phyloP scores from a whole-genome alignment of 1,140 invertebrate species.

The Rhyzopertha dominica region DNA sequence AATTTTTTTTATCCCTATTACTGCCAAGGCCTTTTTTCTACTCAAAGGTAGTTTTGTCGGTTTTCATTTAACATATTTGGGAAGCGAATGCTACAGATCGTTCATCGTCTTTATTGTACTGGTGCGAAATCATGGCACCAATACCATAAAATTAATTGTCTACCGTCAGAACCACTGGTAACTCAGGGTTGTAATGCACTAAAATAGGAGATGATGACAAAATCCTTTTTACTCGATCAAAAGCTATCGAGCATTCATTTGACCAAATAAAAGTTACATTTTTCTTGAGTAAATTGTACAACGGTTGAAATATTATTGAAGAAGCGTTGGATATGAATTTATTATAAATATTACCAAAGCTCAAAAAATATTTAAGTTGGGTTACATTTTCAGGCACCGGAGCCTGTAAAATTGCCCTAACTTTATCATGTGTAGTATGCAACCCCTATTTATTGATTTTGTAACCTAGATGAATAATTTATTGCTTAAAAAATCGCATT shows the following conservation, averaged over 20 bases:
- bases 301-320: background rate
- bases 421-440: background rate
- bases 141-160: slow-evolving; percentile 14
- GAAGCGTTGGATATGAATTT: background rate
- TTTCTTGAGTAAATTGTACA: slow-evolving; percentile 19
- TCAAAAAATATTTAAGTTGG: background rate
- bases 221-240: slow-evolving; percentile 28
- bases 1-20: too few species aligned
- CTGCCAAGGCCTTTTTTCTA: too few species aligned
- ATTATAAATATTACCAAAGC: background rate
- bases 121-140: slow-evolving; percentile 14
- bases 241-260: slow-evolving; percentile 19
- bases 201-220: slow-evolving; percentile 26
- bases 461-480: background rate
- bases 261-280: slow-evolving; percentile 19
- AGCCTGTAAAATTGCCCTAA: background rate
- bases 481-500: background rate
- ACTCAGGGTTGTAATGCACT: slow-evolving; percentile 14
- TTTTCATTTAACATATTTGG: too few species aligned
- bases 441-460: background rate
- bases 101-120: slow-evolving; percentile 15
- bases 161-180: slow-evolving; percentile 11
- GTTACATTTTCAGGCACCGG: background rate
- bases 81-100: slow-evolving; percentile 25
- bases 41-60: too few species aligned